A percentile compares a stretch with the other conserved stretches of the same genome.
Conservation (phyloP, 2,113 vertebrate species). For the Spea bombifrons region DNA sequence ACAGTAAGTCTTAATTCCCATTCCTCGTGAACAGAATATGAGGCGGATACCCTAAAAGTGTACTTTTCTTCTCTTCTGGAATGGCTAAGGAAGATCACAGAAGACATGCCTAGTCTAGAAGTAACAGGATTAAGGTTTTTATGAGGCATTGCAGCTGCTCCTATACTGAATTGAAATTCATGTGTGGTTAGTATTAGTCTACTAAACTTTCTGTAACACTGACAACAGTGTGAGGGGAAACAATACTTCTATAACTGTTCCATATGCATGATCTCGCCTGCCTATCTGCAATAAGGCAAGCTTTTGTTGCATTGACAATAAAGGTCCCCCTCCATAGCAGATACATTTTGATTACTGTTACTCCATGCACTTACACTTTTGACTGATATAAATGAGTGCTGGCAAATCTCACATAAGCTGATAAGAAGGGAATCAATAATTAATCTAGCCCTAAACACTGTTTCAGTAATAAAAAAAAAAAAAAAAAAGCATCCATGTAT, state of each 20-base stretch:
- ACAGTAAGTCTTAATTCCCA: no score
- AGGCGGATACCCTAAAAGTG: neutral
- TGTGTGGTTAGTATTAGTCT: slow-evolving; percentile 78
- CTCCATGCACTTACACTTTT: slow-evolving; percentile 12
- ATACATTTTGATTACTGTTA: slow-evolving; percentile 8
- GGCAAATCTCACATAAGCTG: slow-evolving; percentile 40
- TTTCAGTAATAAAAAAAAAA: no score
- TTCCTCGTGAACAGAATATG: no score
- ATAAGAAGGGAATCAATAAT: slow-evolving; percentile 38
- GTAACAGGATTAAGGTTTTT: slow-evolving; percentile 80
- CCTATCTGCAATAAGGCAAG: slow-evolving; percentile 3
- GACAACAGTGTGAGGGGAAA: slow-evolving; percentile 75
- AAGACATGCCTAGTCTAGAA: slow-evolving; percentile 70
- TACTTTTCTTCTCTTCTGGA: slow-evolving; percentile 59
- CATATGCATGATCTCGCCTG: slow-evolving; percentile 65
- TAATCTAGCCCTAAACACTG: slow-evolving; percentile 1
- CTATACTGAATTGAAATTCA: slow-evolving; percentile 81
- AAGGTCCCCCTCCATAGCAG: neutral
- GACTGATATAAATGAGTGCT: slow-evolving; percentile 35
- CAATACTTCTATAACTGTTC: slow-evolving; percentile 72
- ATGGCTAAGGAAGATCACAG: slow-evolving; percentile 65
- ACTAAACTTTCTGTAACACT: slow-evolving; percentile 77
- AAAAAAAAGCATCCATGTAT: neutral
- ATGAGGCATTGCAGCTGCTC: slow-evolving; percentile 80
- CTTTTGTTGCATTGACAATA: neutral